These are phyloP conservation scores for Lucinisca nassula DNA, from an alignment of 2,888 invertebrate species.

Conservation along the genomic window DNA sequence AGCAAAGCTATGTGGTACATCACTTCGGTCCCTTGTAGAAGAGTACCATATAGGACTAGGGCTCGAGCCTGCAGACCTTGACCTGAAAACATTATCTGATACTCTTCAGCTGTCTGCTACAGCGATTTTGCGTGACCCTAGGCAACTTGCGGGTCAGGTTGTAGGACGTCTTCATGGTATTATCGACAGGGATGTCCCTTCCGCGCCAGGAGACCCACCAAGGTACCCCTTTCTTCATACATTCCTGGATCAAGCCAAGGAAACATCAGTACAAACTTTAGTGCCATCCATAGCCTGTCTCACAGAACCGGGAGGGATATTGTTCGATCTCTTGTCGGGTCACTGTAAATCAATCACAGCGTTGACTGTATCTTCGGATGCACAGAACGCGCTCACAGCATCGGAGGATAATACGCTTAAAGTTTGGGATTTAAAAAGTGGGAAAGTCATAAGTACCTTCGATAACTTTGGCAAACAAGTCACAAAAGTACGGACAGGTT, in stretches of 20 bases:
- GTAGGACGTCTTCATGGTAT: conserved; percentile 88
- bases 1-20: conserved; percentile 93
- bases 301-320: conserved; percentile 84
- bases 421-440: conserved; percentile 85
- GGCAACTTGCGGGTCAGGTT: conserved; percentile 94
- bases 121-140: conserved; percentile 94
- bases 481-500: conserved; percentile 75
- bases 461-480: conserved; percentile 82
- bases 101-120: conserved; percentile 92
- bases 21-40: conserved; percentile 93
- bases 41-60: conserved; percentile 91
- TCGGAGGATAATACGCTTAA: conserved; percentile 86
- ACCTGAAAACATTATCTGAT: conserved; percentile 90
- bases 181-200: conserved; percentile 83
- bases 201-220: conserved; percentile 83
- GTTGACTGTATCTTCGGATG: conserved; percentile 82
- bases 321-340: conserved; percentile 85
- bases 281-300: conserved; percentile 85
- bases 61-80: conserved; percentile 82
- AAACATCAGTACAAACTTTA: conserved; percentile 81
- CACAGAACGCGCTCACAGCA: conserved; percentile 82
- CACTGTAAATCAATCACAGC: conserved; percentile 86
- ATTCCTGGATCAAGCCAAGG: conserved; percentile 79
- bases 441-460: conserved; percentile 83
- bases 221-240: conserved; percentile 82